Conservation (phyloP, 2,888 invertebrate genomes). For the Epistrophella euchroma region DNA sequence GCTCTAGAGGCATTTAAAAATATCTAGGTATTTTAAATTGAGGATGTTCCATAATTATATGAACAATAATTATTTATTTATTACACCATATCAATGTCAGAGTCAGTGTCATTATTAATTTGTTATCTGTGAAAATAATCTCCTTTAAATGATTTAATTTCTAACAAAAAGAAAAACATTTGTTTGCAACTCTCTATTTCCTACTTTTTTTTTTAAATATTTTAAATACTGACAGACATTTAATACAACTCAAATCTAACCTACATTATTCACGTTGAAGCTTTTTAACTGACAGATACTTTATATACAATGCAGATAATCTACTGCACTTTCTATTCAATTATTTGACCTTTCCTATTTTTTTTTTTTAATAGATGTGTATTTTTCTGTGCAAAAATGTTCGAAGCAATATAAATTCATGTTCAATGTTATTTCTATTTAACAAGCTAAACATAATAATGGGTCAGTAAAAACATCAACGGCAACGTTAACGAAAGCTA, state of each 20-base stretch:
- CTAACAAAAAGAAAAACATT: not conserved
- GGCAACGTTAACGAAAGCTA: not conserved
- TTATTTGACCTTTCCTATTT: not conserved
- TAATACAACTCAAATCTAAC: not conserved
- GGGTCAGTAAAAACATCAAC: constrained; percentile 26
- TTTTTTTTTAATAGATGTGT: not conserved
- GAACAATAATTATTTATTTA: no score
- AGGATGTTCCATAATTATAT: no score
- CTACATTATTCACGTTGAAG: not conserved
- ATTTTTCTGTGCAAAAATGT: not conserved
- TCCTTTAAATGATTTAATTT: not conserved
- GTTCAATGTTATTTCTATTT: constrained; percentile 65
- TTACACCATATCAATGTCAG: not conserved
- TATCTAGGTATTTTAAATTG: no score
- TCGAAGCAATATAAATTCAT: constrained; percentile 42
- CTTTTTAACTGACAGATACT: constrained; percentile 28
- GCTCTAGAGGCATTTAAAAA: no score
- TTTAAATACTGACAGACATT: not conserved
- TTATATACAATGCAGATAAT: no score
- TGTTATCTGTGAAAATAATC: constrained; percentile 13
- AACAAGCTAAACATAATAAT: constrained; percentile 44
- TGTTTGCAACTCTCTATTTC: not conserved
- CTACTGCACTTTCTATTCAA: constrained; percentile 24
- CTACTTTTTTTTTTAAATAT: not conserved
- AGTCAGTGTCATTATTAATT: not conserved